Percentiles rank a stretch among this genome's conserved stretches.
These are phyloP conservation scores for Rhogogaster chlorosoma DNA, from an alignment of 2,888 invertebrate genomes.

Conservation along the genomic window DNA sequence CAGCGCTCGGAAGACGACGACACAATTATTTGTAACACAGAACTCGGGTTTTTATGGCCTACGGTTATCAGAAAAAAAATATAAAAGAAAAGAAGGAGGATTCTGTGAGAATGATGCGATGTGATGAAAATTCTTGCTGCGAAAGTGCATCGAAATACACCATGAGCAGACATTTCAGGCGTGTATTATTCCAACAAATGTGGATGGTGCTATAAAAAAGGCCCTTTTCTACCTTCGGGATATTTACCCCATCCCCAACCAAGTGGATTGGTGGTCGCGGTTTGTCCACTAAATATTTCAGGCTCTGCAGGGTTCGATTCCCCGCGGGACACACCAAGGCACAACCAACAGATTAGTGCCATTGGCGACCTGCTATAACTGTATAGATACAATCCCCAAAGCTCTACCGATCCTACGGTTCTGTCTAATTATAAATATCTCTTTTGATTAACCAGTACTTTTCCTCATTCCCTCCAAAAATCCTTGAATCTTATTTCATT, in stretches of 20 bases:
- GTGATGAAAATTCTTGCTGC: not conserved
- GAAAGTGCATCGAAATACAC: not conserved
- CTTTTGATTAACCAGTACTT: constrained; percentile 1
- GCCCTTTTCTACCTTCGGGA: not conserved
- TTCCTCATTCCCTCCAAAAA: not conserved
- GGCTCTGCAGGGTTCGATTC: constrained; percentile 49
- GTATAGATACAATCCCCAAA: constrained; percentile 35
- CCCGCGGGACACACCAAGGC: constrained; percentile 50
- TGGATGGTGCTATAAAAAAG: constrained; percentile 16
- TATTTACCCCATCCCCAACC: not conserved
- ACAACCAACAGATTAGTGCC: constrained; percentile 54
- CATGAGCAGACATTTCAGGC: not conserved
- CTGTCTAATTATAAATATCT: constrained; percentile 28
- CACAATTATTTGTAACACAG: not conserved
- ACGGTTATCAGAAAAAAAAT: not conserved
- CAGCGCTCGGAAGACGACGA: not conserved
- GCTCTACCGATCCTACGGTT: constrained; percentile 12
- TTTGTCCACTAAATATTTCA: constrained; percentile 53
- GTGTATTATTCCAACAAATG: constrained; percentile 26
- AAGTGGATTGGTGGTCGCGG: constrained; percentile 45
- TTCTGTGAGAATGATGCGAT: not conserved
- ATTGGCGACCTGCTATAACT: constrained; percentile 50
- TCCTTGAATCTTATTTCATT: not conserved
- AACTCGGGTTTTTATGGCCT: not conserved
- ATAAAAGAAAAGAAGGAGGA: not conserved